Percentiles rank a stretch among this genome's conserved stretches.
Conservation (phyloP, 1,140 invertebrate species). For the Pseudomyrmex dendroicus region DNA sequence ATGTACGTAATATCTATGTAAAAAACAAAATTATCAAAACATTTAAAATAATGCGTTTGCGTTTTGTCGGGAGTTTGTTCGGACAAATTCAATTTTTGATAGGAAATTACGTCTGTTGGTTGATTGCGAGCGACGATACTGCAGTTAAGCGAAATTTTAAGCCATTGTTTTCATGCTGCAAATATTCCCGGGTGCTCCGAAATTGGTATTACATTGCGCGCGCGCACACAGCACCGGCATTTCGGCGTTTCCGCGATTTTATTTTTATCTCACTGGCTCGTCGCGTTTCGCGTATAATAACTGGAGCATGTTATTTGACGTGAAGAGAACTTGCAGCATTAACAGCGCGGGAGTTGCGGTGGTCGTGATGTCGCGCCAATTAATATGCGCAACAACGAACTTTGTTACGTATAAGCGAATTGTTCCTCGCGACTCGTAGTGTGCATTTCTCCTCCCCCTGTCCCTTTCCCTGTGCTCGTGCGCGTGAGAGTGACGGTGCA, state of each 20-base stretch:
- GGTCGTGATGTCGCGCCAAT: conserved; percentile 62
- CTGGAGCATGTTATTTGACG: conserved; percentile 42
- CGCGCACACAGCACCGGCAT: background rate
- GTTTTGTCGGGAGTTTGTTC: background rate
- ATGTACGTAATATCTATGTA: too few species aligned
- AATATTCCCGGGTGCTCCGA: conserved; percentile 25
- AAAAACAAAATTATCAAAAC: background rate
- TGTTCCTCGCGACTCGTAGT: conserved; percentile 50
- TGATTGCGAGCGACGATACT: conserved; percentile 28
- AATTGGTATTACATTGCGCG: conserved; percentile 26
- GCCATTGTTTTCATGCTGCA: conserved; percentile 25
- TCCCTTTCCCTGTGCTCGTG: too few species aligned
- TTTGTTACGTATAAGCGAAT: conserved; percentile 42
- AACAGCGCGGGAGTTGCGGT: conserved; percentile 23
- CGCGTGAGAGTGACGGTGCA: background rate
- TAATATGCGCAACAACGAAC: conserved; percentile 61
- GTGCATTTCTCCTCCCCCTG: background rate
- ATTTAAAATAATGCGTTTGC: background rate
- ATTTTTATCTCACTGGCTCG: conserved; percentile 27
- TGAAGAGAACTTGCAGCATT: conserved; percentile 42
- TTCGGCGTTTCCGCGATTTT: conserved; percentile 34
- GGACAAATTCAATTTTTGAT: conserved; percentile 27
- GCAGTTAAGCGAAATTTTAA: conserved; percentile 29
- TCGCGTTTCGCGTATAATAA: conserved; percentile 1
- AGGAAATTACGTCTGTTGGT: conserved; percentile 36